Conservation (phyloP, 2,797 vertebrate genomes). For the Eidolon dupreanum region DNA sequence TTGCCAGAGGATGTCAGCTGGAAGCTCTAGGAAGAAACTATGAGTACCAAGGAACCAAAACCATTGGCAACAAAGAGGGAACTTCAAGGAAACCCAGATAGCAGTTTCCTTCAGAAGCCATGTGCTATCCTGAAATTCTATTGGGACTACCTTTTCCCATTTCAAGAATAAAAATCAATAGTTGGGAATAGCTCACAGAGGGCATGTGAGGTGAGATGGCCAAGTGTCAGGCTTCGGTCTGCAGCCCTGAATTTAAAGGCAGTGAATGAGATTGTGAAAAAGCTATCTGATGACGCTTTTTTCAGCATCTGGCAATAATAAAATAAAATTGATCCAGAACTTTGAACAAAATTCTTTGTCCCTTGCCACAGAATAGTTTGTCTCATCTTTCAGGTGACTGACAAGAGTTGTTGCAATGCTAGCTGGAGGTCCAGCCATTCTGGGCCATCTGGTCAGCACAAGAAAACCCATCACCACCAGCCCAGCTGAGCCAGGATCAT, state of each 20-base stretch:
- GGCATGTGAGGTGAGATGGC: accelerated
- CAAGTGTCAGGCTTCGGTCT: neutral
- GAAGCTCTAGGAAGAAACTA: neutral
- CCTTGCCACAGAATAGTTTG: neutral
- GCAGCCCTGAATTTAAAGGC: neutral
- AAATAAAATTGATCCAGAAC: conserved; percentile 24
- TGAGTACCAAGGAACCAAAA: neutral
- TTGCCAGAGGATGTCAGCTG: neutral
- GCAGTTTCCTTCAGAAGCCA: neutral
- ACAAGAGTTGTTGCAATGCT: neutral
- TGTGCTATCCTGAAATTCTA: neutral
- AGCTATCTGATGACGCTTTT: neutral
- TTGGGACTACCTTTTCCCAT: neutral
- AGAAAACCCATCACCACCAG: neutral
- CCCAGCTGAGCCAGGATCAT: neutral
- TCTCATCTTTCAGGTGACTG: neutral
- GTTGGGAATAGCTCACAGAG: neutral
- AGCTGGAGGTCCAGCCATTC: neutral
- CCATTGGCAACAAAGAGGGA: neutral
- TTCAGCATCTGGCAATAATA: neutral
- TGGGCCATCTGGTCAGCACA: neutral
- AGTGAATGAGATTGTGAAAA: neutral
- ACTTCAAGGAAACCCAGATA: conserved; percentile 51
- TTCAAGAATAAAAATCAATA: conserved; percentile 18
- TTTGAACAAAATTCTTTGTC: neutral